phyloP scores from a whole-genome alignment of 2,113 vertebrate genomes.

The Rynchops niger region DNA sequence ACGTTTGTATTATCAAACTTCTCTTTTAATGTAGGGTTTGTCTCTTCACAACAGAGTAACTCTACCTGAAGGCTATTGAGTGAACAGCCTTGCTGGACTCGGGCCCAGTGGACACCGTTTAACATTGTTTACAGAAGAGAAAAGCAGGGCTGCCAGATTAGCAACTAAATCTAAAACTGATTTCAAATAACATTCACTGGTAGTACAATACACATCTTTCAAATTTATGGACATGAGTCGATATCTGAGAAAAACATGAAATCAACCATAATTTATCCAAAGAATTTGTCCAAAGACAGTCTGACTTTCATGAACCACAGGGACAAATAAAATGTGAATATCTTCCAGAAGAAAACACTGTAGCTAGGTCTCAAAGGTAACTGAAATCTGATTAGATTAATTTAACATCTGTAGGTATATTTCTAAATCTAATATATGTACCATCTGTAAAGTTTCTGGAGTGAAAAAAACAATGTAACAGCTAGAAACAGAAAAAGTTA shows the following conservation, averaged over 20 bases:
- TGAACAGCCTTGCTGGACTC: neutral
- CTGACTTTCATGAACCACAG: neutral
- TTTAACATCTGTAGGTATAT: neutral
- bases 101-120: neutral
- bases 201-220: neutral
- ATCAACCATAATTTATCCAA: neutral
- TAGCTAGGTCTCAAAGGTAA: neutral
- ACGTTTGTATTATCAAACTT: neutral
- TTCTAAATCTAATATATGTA: conserved; percentile 1
- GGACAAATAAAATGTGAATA: neutral
- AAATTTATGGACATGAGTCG: neutral
- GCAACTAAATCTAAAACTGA: neutral
- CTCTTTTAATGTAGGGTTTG: neutral
- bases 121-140: neutral
- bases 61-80: neutral
- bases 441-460: neutral
- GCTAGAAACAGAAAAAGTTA: neutral
- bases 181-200: neutral
- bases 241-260: neutral
- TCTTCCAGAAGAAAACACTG: neutral
- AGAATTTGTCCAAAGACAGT: neutral
- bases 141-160: neutral
- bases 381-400: neutral
- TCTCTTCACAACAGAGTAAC: neutral
- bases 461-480: neutral